phyloP scores from a whole-genome alignment of 2,888 invertebrate species.

The Drosophila ezoana region DNA sequence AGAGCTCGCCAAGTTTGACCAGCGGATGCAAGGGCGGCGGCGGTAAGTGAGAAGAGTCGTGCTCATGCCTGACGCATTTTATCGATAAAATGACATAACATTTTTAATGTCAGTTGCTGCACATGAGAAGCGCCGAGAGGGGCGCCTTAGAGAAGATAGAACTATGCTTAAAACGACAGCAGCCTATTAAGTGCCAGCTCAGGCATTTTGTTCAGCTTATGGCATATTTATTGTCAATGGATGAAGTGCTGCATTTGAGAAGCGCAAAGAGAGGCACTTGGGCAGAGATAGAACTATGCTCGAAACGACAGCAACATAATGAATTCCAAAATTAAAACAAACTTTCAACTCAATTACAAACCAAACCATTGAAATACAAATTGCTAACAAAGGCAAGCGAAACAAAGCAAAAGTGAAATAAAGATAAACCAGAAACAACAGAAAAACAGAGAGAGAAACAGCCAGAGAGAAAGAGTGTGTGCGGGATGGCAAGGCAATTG shows the following conservation, averaged over 20 bases:
- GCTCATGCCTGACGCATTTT: constrained; percentile 44
- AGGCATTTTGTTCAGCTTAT: constrained; percentile 42
- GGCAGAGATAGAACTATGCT: background rate
- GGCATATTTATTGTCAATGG: constrained; percentile 33
- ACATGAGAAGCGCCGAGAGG: background rate
- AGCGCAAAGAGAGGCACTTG: background rate
- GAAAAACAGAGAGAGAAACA: background rate
- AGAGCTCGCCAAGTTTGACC: background rate
- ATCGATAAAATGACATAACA: constrained; percentile 30
- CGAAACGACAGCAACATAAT: background rate
- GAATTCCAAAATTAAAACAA: constrained; percentile 50
- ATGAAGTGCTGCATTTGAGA: constrained; percentile 21
- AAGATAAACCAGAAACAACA: constrained; percentile 8
- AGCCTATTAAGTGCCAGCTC: constrained; percentile 1
- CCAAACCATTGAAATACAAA: constrained; percentile 63
- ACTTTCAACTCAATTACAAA: constrained; percentile 70
- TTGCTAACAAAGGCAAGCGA: constrained; percentile 31
- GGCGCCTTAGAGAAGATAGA: background rate
- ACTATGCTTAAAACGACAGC: too few relatives aligned
- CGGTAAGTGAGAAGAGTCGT: constrained; percentile 11
- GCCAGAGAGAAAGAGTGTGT: background rate
- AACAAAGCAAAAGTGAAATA: constrained; percentile 23
- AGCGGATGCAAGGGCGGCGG: background rate
- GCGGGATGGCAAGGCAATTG: background rate
- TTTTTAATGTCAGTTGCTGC: background rate